Conservation (phyloP, 2,888 invertebrate genomes). For the Bugula neritina region DNA sequence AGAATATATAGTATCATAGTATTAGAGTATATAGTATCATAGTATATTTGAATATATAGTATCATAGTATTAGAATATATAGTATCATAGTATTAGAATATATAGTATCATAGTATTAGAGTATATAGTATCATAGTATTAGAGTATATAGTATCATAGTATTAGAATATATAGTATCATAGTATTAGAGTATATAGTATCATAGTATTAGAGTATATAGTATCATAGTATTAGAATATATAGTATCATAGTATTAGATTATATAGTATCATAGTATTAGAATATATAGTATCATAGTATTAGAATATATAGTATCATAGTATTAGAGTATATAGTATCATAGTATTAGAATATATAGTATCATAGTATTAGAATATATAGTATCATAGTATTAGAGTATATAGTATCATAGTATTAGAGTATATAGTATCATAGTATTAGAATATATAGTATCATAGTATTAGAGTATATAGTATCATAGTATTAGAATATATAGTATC, state of each 20-base stretch:
- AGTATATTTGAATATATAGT: not conserved
- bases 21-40: not conserved
- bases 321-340: not conserved
- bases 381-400: not conserved
- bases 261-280: not conserved
- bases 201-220: too few species aligned
- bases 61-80: not conserved
- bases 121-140: not conserved
- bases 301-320: not conserved
- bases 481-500: not conserved
- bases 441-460: not conserved
- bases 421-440: not conserved
- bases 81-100: too few species aligned
- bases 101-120: not conserved
- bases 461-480: not conserved
- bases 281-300: not conserved
- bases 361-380: not conserved
- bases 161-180: not conserved
- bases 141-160: not conserved
- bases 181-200: not conserved
- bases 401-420: not conserved
- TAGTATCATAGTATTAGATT: not conserved
- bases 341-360: not conserved
- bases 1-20: not conserved
- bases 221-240: not conserved